A percentile compares a stretch with the other conserved stretches of the same genome.
Conservation (phyloP, 2,113 vertebrate species). For the Barnardius zonarius region DNA sequence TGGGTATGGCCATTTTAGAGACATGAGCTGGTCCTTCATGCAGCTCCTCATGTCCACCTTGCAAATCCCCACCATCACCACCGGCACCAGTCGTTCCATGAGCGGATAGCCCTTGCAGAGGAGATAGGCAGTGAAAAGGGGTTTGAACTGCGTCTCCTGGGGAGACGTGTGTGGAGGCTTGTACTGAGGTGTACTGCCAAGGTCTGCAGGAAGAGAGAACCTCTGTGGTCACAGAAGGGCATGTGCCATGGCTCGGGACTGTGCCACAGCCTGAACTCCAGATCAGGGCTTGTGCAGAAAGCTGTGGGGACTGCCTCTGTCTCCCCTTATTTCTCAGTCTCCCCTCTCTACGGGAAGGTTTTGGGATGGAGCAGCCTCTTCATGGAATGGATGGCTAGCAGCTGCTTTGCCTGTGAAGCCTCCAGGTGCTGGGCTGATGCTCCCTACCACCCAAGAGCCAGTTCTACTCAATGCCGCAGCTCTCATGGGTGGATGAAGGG, state of each 20-base stretch:
- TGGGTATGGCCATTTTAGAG: neutral
- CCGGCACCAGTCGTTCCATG: too few relatives aligned
- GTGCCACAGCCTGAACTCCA: neutral
- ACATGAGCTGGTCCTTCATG: neutral
- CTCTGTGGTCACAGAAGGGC: fast-evolving
- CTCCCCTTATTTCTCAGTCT: neutral
- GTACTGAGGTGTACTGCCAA: neutral
- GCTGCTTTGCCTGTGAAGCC: neutral
- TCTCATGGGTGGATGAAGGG: fast-evolving
- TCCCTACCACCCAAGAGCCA: neutral
- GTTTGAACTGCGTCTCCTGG: neutral
- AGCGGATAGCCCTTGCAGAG: fast-evolving
- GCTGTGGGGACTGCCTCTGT: neutral
- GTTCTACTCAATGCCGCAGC: fast-evolving
- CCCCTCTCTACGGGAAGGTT: fast-evolving
- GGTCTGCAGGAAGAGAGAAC: neutral
- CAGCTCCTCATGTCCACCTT: neutral
- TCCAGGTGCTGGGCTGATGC: neutral
- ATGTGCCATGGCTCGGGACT: fast-evolving
- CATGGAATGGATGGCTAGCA: neutral
- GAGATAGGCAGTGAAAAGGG: neutral
- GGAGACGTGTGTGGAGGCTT: neutral
- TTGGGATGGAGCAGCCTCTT: neutral
- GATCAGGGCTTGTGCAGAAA: neutral
- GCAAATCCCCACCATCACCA: neutral